Percentiles rank a stretch among this genome's conserved stretches.
Conservation (phyloP, 1,140 invertebrate species). For the Drosophila virilis region DNA sequence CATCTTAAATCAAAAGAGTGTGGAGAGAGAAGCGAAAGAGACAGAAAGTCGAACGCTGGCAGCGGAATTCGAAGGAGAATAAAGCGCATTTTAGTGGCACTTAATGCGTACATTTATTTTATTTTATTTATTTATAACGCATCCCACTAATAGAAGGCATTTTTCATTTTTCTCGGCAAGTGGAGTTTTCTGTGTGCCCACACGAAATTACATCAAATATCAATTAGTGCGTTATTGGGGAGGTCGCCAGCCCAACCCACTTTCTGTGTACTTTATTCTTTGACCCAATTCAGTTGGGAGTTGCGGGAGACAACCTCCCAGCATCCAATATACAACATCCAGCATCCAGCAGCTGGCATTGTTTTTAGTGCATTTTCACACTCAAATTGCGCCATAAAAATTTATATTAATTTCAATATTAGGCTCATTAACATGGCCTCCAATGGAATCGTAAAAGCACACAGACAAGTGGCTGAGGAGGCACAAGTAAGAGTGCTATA, state of each 20-base stretch:
- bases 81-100: slow-evolving; percentile 9
- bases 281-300: slow-evolving; percentile 56
- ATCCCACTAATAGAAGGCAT: slow-evolving; percentile 42
- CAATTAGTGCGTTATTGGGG: slow-evolving; percentile 64
- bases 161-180: slow-evolving; percentile 36
- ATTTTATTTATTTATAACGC: slow-evolving; percentile 39
- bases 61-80: not conserved
- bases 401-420: slow-evolving; percentile 80
- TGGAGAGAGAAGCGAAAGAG: too few relatives aligned
- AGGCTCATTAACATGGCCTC: slow-evolving; percentile 64
- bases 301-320: slow-evolving; percentile 4
- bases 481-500: not conserved
- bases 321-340: slow-evolving; percentile 7
- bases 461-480: slow-evolving; percentile 5
- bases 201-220: slow-evolving; percentile 67
- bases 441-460: slow-evolving; percentile 47
- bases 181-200: slow-evolving; percentile 28
- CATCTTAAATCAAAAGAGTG: slow-evolving; percentile 24
- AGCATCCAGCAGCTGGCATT: slow-evolving; percentile 44
- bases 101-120: slow-evolving; percentile 36
- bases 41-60: not conserved
- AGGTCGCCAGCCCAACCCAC: slow-evolving; percentile 5
- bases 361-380: slow-evolving; percentile 61
- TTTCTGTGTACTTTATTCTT: slow-evolving; percentile 61
- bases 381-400: slow-evolving; percentile 66